Evolutionary conservation across 2,113 vertebrate species (phyloP).

Genomic region (Chaetodon trifascialis): DNA sequence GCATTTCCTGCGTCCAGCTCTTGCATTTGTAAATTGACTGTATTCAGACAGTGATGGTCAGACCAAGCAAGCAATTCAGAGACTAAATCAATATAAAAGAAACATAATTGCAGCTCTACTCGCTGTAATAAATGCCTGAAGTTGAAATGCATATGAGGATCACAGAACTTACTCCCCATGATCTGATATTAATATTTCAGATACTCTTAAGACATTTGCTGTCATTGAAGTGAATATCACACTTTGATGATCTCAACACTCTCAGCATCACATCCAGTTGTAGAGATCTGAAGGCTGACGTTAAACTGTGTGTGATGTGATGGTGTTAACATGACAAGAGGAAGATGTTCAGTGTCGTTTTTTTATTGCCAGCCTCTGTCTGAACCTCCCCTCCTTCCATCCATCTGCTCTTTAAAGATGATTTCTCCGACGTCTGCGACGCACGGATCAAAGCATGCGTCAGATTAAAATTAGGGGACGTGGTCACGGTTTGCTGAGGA

Average conservation of each 20-base stretch:
- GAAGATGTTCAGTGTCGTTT: slow-evolving; percentile 17
- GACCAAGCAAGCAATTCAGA: neutral
- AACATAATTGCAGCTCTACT: neutral
- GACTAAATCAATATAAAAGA: neutral
- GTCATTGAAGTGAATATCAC: neutral
- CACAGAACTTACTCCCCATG: neutral
- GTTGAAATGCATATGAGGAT: neutral
- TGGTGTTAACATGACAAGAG: slow-evolving; percentile 16
- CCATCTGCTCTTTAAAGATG: slow-evolving; percentile 20
- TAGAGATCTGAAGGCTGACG: neutral
- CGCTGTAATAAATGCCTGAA: neutral
- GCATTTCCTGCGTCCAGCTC: too few relatives aligned
- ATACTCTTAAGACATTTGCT: neutral
- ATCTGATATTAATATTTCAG: neutral
- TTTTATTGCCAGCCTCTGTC: neutral
- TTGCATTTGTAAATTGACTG: neutral
- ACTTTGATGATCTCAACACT: neutral
- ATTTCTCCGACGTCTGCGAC: slow-evolving; percentile 28
- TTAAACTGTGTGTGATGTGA: neutral
- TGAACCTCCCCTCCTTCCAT: slow-evolving; percentile 9
- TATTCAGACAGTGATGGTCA: neutral
- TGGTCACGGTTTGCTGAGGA: slow-evolving; percentile 5
- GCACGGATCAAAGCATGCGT: slow-evolving; percentile 28
- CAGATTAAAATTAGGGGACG: slow-evolving; percentile 26
- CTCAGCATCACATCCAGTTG: neutral